Evolutionary conservation across 2,113 vertebrate species (phyloP), one percentile per base, ranked within the genome.

Genomic region (Speoplatyrhinus poulsoni): DNA sequence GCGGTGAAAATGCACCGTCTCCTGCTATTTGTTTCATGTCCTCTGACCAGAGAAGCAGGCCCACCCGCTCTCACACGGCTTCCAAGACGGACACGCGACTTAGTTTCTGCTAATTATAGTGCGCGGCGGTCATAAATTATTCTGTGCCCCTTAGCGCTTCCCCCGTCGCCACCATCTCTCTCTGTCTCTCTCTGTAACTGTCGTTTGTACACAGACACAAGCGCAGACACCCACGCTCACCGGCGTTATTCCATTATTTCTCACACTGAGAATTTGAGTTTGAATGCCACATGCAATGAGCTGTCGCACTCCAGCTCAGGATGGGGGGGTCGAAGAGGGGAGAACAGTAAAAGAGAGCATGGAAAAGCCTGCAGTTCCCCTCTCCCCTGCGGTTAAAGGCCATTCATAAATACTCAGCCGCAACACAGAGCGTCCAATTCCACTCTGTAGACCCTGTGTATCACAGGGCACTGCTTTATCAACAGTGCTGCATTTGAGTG

Each of bases 21-120:
- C 62, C 32, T 55, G 48, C 58, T 47, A 55, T 65, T 61, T 76
- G n/a, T 72, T 67, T 62, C 64, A 85, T 81, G 77, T 82, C 78
- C 75, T 88, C 56, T 86, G 81, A 85, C 79, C 26, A 26, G 26
- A 81, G 73, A 76, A 65, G 69, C 72, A 0, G 60, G 84, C 74
- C 75, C 74, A 6, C 26, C 36, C 36, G 36, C 76, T 61, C 74
- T 88, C 85, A 79, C 84, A 84, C 75, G 73, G 82, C 79, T 76
- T 83, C 75, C 84, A 65, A 75, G 82, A 70, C 62, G 81, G 82
- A 86, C 87, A 82, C 50, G 69, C 85, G 86, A 85, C 89, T 88
- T 88, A 85, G 84, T 87, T 91, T 90, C 88, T 77, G 82, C 89
- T 92, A 92, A 92, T 92, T 90, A 92, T 89, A 87, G 78, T 70